phyloP scores from a whole-genome alignment of 2,113 vertebrate genomes.

The Tachysurus fulvidraco region DNA sequence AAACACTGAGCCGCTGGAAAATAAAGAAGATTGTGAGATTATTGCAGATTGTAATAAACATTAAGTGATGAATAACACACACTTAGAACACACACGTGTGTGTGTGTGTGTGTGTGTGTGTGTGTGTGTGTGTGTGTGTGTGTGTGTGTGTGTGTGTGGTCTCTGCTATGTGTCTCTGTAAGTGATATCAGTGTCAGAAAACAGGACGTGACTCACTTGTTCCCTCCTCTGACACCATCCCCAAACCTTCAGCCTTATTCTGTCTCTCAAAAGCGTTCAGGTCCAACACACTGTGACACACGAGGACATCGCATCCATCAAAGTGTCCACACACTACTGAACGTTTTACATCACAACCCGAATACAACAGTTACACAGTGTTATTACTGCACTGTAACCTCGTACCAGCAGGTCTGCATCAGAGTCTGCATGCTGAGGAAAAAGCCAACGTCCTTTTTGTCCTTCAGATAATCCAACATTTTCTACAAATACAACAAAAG shows the following conservation, averaged over 20 bases:
- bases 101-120: no score
- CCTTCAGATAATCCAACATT: conserved; percentile 94
- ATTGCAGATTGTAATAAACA: neutral
- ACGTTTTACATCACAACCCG: no score
- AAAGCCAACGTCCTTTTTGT: conserved; percentile 93
- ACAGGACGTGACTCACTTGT: conserved; percentile 80
- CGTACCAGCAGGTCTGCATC: conserved; percentile 92
- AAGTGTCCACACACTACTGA: neutral
- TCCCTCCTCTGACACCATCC: conserved; percentile 94
- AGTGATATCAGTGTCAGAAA: neutral
- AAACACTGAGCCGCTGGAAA: neutral
- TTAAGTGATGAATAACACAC: neutral
- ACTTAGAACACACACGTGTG: no score
- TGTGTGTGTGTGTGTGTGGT: no score
- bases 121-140: no score
- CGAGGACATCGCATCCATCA: neutral
- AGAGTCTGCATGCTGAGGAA: conserved; percentile 89
- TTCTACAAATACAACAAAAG: conserved; percentile 70
- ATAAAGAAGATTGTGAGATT: neutral
- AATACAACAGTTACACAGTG: neutral
- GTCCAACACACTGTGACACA: conserved; percentile 83
- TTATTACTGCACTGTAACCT: neutral
- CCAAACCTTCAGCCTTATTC: conserved; percentile 93
- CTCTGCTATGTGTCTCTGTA: neutral
- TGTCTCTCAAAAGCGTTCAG: conserved; percentile 95